Evolutionary conservation across 2,888 invertebrate genomes (phyloP).

Genomic region (Allophyes oxyacanthae): DNA sequence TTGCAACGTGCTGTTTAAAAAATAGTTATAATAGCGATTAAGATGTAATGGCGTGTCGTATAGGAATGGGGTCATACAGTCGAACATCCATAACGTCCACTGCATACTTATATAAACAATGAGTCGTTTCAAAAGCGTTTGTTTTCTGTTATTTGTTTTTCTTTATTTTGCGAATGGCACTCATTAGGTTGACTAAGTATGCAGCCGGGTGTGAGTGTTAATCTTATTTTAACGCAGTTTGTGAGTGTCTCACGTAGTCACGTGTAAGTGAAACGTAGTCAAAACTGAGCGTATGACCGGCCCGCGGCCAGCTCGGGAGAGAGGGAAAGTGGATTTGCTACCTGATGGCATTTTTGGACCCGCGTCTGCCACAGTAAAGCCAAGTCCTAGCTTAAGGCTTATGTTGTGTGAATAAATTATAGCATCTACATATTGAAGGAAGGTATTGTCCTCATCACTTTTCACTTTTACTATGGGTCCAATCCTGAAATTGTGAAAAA

Average conservation of each 20-base stretch:
- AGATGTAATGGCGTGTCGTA: slow-evolving; percentile 48
- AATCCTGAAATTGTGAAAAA: too few relatives aligned
- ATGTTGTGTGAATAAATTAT: slow-evolving; percentile 1
- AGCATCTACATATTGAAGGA: too few relatives aligned
- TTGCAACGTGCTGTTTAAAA: slow-evolving; percentile 24
- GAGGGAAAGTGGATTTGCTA: slow-evolving; percentile 79
- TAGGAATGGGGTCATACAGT: slow-evolving; percentile 54
- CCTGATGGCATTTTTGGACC: slow-evolving; percentile 47
- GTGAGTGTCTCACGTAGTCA: slow-evolving; percentile 38
- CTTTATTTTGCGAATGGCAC: slow-evolving; percentile 27
- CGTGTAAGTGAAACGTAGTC: slow-evolving; percentile 56
- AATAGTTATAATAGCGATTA: slow-evolving; percentile 50
- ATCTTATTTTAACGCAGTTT: slow-evolving; percentile 41
- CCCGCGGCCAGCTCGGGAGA: slow-evolving; percentile 62
- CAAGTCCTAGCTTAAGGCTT: slow-evolving; percentile 7
- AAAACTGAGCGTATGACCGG: slow-evolving; percentile 61
- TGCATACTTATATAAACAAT: slow-evolving; percentile 62
- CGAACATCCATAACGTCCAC: slow-evolving; percentile 37
- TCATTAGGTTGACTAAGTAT: slow-evolving; percentile 42
- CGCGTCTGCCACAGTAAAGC: slow-evolving; percentile 4
- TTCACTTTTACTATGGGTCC: too few relatives aligned
- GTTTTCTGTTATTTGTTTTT: slow-evolving; percentile 40
- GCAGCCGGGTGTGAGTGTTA: slow-evolving; percentile 35
- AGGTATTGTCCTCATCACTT: too few relatives aligned
- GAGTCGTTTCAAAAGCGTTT: slow-evolving; percentile 52